Base-by-base conservation (phyloP, 2,888 invertebrate species). In the Lasioglossum leucozonium region DNA sequence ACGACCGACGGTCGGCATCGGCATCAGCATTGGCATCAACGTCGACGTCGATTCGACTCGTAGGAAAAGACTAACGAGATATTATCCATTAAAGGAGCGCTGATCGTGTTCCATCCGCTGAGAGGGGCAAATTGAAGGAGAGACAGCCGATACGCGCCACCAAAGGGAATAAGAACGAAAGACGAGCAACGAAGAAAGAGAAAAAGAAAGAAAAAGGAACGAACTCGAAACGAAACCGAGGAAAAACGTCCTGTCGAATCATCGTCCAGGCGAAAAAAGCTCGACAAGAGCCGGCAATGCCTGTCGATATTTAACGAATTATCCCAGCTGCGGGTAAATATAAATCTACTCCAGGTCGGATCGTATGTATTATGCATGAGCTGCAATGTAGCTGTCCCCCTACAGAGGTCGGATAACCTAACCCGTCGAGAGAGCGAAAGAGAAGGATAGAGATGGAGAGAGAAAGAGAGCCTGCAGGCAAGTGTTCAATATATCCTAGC, bases 311-410 rank as follows among this genome's bases (percentile, higher is more conserved):
- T 91, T 91, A 91, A 91, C 86, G 91, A 91, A 91, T 91, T 91
- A 91, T 91, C 91, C 82, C 85, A 80, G 87, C 82, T 80, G 83
- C 83, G 87, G 90, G 88, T 91, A 92, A 92, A 92, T 92, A 92
- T 92, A 92, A 92, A 91, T 91, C 90, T 88, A 91, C 88, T 88
- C 88, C 91, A 91, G 89, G 88, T 91, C 90, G 90, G 90, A 90
- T 91, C 88, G 82, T 87, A 91, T 92, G 85, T 88, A 90, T 92
- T 91, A 91, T 91, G 91, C 91, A 91, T 89, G 88, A 90, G 86
- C 73, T 88, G 91, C 89, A 89, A 91, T 87, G 88, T 91, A 89
- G 89, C 91, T 89, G 91, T 89, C 88, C 88, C 91, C 88, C 82
- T 87, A 84, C 86, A 87, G 88, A 89, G 82, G 83, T 91, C 87